Base-by-base conservation (phyloP, 2,113 vertebrate genomes). In the Cyphomyrus discorhynchus region DNA sequence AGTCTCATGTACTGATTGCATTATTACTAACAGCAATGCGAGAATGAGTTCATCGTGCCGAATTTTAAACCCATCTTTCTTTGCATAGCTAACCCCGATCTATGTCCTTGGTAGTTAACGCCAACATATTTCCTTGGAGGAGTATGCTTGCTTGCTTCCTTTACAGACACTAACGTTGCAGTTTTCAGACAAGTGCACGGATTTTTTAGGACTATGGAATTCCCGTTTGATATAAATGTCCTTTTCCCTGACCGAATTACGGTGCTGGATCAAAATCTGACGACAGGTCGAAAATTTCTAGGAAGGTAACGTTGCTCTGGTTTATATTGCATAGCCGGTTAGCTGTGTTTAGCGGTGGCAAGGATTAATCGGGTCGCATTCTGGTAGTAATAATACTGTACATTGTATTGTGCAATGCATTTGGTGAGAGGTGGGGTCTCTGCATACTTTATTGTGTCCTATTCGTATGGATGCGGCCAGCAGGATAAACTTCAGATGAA, bases 161-260 rank as follows among this genome's bases (percentile, higher is more conserved):
- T 82, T 82, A 74, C 70, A 42, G 47, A 89, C 35, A 46, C 50
- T 80, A 49, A 50, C 39, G 82, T 84, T 45, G 82, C 21, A 39
- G 35, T 52, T 74, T 46, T 49, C 24, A 19, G 2, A 80, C 47
- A 31, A 31, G 62, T 53, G 70, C 70, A 80, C 62, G 70, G 45
- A 3, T 62, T 89, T 31, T 27, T 45, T 2, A 90, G 5, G 11
- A 56, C 1, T 35, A 93, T 96, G 96, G 95, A 96, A 88, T 96
- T 95, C 91, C 91, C 93, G 39, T 96, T 95, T 92, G 94, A 95
- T 86, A 90, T 96, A 11, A 95, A 95, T 90, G 93, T 91, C 3
- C 87, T 96, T 21, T 95, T 96, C 84, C 88, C 93, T 0, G 95
- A 96, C 77, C 94, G 93, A 62, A 92, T 96, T 89, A 93, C 95